Evolutionary conservation across 2,113 vertebrate species (phyloP).

Genomic region (western clawed frog (Xenopus tropicalis)): DNA sequence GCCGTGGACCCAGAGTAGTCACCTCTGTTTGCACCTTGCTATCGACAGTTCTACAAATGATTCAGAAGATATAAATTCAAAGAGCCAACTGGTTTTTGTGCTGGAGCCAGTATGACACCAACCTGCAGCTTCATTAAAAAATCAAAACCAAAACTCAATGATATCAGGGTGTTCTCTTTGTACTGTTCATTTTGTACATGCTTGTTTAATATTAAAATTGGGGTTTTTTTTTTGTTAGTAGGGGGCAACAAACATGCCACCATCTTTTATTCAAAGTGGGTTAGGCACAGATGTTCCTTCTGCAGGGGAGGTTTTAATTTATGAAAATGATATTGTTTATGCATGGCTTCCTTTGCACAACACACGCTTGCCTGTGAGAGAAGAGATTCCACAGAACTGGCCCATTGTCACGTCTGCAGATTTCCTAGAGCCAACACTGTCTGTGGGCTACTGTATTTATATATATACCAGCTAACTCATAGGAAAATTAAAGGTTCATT

Average conservation of each 20-base stretch:
- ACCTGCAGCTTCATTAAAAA: not conserved
- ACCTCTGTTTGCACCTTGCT: too few species aligned
- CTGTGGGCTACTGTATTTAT: too few species aligned
- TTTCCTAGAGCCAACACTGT: slow-evolving; percentile 55
- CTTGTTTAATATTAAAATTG: not conserved
- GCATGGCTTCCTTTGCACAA: slow-evolving; percentile 85
- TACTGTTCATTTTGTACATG: not conserved
- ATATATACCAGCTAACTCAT: too few species aligned
- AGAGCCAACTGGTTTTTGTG: too few species aligned
- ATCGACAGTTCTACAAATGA: too few species aligned
- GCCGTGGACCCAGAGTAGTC: too few species aligned
- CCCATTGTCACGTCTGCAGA: slow-evolving; percentile 75
- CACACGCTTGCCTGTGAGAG: slow-evolving; percentile 76
- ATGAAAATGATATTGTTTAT: slow-evolving; percentile 95
- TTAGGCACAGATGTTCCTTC: slow-evolving; percentile 89
- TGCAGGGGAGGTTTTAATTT: slow-evolving; percentile 92
- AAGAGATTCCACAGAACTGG: slow-evolving; percentile 71
- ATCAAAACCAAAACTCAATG: too few species aligned
- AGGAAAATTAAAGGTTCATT: too few species aligned
- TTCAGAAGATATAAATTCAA: too few species aligned
- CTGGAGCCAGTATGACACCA: too few species aligned
- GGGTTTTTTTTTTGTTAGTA: slow-evolving; percentile 4
- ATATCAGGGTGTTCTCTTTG: not conserved
- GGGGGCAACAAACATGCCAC: slow-evolving; percentile 75
- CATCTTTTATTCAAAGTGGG: slow-evolving; percentile 83